Evolutionary conservation across 2,797 vertebrate genomes (phyloP).

Genomic region (Mastacembelus armatus): DNA sequence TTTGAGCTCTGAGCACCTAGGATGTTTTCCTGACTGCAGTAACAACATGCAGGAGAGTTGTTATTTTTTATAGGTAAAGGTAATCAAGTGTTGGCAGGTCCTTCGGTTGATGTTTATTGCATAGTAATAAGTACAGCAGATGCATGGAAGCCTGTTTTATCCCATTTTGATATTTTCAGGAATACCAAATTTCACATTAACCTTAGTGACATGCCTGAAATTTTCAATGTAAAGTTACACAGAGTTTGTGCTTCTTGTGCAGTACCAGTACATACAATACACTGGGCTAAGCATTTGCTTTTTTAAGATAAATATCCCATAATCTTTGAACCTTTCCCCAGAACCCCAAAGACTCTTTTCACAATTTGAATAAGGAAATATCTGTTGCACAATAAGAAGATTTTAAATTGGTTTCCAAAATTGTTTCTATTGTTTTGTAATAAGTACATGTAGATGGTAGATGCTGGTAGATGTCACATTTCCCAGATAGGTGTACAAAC

Average conservation of each 20-base stretch:
- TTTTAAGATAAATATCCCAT: neutral
- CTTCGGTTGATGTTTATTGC: neutral
- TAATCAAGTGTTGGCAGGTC: neutral
- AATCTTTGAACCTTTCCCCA: neutral
- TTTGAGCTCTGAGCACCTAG: neutral
- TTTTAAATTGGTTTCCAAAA: neutral
- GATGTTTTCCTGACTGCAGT: neutral
- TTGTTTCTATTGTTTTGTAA: too few species aligned
- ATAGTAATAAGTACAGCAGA: conserved; percentile 1
- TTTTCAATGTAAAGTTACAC: neutral
- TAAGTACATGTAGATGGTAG: neutral
- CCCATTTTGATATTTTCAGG: neutral
- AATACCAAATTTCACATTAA: neutral
- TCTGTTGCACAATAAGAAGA: neutral
- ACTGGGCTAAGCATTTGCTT: neutral
- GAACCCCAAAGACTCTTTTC: neutral
- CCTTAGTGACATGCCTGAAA: conserved; percentile 3
- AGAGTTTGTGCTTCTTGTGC: conserved; percentile 7
- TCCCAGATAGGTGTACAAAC: neutral
- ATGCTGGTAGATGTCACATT: neutral
- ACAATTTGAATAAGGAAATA: neutral
- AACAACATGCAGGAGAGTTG: neutral
- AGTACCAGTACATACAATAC: neutral
- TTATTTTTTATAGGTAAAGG: neutral
- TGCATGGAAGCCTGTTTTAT: conserved; percentile 1